Conservation (phyloP, 2,113 vertebrate genomes). For the Prolemur simus region DNA sequence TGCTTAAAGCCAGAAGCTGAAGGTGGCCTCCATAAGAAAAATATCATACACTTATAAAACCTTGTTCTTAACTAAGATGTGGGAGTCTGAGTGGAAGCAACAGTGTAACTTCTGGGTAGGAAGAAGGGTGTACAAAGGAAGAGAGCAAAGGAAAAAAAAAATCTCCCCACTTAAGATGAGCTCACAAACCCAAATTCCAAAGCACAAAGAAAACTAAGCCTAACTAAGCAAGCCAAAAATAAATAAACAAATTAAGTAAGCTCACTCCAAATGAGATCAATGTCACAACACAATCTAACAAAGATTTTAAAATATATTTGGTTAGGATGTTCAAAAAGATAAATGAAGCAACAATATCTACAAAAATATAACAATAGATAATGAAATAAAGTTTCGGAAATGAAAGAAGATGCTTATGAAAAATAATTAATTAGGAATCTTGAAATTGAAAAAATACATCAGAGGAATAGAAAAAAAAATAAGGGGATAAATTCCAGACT, state of each 20-base stretch:
- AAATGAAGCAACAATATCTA: background rate
- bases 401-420: background rate
- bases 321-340: background rate
- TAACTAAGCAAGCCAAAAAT: background rate
- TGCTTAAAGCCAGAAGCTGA: background rate
- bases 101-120: background rate
- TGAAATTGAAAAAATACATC: background rate
- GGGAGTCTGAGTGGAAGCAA: background rate
- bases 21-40: background rate
- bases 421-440: conserved; percentile 21
- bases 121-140: background rate
- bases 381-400: conserved; percentile 13
- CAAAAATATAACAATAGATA: background rate
- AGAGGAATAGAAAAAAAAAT: background rate
- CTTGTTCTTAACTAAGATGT: background rate
- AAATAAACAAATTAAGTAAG: background rate
- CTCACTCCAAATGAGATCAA: background rate
- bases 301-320: background rate
- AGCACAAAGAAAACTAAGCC: background rate
- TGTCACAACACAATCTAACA: background rate
- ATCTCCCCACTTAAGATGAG: background rate
- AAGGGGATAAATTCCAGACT: background rate
- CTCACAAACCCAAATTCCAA: background rate
- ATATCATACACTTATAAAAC: background rate
- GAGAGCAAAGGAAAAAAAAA: background rate